Conservation (phyloP, 2,888 invertebrate species). For the Zaprionus bogoriensis region DNA sequence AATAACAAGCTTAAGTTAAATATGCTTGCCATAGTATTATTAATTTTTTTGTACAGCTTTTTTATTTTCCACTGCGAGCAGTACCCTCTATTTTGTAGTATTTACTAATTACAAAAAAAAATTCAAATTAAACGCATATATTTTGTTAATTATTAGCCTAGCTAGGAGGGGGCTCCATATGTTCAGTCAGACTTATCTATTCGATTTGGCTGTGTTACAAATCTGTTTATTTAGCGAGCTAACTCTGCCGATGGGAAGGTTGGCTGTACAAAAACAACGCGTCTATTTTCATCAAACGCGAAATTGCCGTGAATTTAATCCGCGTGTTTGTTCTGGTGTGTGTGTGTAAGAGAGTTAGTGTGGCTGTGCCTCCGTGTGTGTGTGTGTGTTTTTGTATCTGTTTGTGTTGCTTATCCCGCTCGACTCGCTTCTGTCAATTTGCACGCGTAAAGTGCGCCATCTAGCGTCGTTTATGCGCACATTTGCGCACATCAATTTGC, state of each 20-base stretch:
- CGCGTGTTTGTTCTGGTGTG: slow-evolving; percentile 28
- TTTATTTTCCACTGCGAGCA: no score
- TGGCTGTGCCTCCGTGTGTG: no score
- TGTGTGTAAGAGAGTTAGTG: slow-evolving; percentile 12
- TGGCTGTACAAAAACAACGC: slow-evolving; percentile 36
- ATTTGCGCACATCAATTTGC: slow-evolving; percentile 74
- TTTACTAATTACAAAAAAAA: no score
- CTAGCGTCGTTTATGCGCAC: slow-evolving; percentile 73
- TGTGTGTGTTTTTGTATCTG: slow-evolving; percentile 19
- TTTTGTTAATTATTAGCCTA: no score
- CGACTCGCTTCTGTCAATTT: slow-evolving; percentile 57
- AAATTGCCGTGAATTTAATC: slow-evolving; percentile 73
- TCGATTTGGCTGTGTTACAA: background rate
- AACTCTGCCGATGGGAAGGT: background rate
- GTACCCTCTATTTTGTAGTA: no score
- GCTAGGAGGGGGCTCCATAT: no score
- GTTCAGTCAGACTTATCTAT: no score
- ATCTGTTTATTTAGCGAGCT: background rate
- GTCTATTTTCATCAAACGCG: slow-evolving; percentile 56
- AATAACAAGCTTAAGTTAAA: no score
- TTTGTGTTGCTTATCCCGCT: slow-evolving; percentile 26
- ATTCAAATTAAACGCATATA: no score
- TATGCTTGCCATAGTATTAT: no score
- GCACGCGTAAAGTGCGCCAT: slow-evolving; percentile 72
- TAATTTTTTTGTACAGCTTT: no score